These are phyloP conservation scores for Ennomos erosarius DNA, from an alignment of 2,888 invertebrate species.

Conservation along the genomic window DNA sequence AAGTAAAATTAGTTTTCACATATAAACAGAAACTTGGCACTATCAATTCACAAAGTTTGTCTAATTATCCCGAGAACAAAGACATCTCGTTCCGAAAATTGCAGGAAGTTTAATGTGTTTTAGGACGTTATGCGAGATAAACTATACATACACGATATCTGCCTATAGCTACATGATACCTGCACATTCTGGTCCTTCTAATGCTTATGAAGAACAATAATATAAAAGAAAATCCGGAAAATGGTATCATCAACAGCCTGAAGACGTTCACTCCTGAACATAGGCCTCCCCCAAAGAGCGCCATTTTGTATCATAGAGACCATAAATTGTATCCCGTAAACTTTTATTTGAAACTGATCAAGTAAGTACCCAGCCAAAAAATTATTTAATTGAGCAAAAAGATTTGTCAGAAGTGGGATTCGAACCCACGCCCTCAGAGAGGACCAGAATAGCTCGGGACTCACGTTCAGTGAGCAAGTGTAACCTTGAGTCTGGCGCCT, in stretches of 20 bases:
- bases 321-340: no score
- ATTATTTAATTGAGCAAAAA: constrained; percentile 19
- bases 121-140: neutral
- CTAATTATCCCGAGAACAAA: constrained; percentile 27
- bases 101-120: constrained; percentile 23
- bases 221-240: no score
- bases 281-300: no score
- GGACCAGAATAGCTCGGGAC: constrained; percentile 82
- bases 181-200: no score
- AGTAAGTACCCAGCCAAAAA: no score
- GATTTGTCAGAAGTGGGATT: constrained; percentile 88
- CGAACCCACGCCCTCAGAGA: constrained; percentile 90
- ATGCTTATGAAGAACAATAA: no score
- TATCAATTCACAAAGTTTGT: constrained; percentile 25
- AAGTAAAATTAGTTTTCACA: constrained; percentile 22
- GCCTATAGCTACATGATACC: no score
- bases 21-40: constrained; percentile 19
- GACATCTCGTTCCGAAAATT: constrained; percentile 22
- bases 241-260: no score
- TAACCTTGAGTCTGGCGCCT: constrained; percentile 87
- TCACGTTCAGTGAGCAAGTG: constrained; percentile 84
- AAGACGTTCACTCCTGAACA: no score
- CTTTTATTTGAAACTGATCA: no score
- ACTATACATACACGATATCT: no score
- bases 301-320: no score